Evolutionary conservation across 2,888 invertebrate species (phyloP).

Genomic region (Monochamus alternatus): DNA sequence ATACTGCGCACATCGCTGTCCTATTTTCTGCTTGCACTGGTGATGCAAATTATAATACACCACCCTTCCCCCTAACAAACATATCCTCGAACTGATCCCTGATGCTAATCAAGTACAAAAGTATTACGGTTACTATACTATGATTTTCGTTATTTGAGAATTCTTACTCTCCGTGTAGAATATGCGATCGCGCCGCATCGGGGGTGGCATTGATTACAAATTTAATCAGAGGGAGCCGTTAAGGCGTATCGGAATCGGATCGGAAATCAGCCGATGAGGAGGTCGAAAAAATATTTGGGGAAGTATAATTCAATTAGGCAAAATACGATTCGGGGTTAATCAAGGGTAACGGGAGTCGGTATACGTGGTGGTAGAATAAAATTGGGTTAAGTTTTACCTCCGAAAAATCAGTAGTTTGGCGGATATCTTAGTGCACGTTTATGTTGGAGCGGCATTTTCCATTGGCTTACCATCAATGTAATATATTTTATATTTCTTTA

Average conservation of each 20-base stretch:
- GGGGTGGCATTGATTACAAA: conserved; percentile 39
- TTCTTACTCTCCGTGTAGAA: neutral
- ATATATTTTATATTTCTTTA: too few species aligned
- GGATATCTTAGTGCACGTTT: too few species aligned
- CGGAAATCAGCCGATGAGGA: conserved; percentile 42
- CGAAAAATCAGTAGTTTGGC: too few species aligned
- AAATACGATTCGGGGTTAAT: conserved; percentile 35
- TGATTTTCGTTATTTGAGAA: neutral
- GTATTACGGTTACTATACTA: too few species aligned
- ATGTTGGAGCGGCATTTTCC: too few species aligned
- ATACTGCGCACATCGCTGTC: too few species aligned
- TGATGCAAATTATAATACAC: too few species aligned
- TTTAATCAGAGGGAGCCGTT: conserved; percentile 59
- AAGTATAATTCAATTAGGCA: conserved; percentile 51
- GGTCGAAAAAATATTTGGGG: conserved; percentile 44
- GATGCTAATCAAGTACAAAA: too few species aligned
- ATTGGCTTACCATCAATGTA: too few species aligned
- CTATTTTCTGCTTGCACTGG: too few species aligned
- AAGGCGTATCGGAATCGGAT: conserved; percentile 56
- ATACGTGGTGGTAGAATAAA: neutral
- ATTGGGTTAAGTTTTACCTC: neutral
- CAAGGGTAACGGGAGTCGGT: conserved; percentile 23
- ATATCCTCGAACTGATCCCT: too few species aligned
- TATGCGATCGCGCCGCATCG: neutral
- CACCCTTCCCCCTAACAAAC: too few species aligned